Evolutionary conservation across 2,888 invertebrate genomes (phyloP).

Genomic region (Cotesia congregata): DNA sequence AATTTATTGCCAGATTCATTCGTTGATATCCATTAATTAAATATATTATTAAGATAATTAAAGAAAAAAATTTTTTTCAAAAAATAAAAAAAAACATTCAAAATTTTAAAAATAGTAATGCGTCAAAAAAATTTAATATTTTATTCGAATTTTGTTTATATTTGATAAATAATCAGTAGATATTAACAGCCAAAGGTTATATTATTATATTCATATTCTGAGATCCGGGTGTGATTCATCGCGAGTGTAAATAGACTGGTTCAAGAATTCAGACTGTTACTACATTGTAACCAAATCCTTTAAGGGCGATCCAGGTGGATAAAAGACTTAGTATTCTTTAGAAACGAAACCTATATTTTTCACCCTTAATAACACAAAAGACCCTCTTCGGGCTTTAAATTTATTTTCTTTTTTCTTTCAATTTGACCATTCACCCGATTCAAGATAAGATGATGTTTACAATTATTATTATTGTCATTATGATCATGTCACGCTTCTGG

Average conservation of each 20-base stretch:
- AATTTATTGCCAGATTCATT: too few relatives aligned
- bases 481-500: conserved; percentile 24
- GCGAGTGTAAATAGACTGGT: not conserved
- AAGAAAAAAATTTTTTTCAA: too few relatives aligned
- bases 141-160: not conserved
- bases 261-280: not conserved
- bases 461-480: not conserved
- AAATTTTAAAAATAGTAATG: not conserved
- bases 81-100: not conserved
- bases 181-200: conserved; percentile 18
- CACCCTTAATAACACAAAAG: conserved; percentile 28
- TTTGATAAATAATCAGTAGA: not conserved
- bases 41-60: too few relatives aligned
- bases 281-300: not conserved
- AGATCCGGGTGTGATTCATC: not conserved
- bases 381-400: not conserved
- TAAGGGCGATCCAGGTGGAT: conserved; percentile 19
- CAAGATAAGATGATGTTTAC: conserved; percentile 7
- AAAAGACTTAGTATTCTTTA: not conserved
- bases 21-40: too few relatives aligned
- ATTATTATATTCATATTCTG: not conserved
- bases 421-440: not conserved
- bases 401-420: conserved; percentile 10
- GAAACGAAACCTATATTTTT: conserved; percentile 14
- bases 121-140: not conserved